Evolutionary conservation across 2,888 invertebrate species (phyloP).

Genomic region (Cryptops parisi): DNA sequence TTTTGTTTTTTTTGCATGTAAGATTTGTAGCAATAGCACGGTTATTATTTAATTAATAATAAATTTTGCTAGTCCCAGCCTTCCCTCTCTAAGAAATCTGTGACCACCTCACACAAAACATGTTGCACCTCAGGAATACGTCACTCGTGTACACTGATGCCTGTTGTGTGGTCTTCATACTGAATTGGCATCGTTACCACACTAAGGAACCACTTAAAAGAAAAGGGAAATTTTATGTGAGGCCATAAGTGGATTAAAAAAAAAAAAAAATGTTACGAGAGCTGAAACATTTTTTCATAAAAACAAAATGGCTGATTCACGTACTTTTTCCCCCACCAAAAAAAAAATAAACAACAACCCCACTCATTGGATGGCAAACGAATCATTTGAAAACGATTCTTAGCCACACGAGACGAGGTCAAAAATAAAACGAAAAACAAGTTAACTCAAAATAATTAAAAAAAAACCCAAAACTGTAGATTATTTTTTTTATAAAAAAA

Average conservation of each 20-base stretch:
- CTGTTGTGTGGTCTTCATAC: conserved; percentile 12
- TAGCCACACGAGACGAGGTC: too few relatives aligned
- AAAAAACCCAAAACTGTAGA: too few relatives aligned
- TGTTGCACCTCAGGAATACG: neutral
- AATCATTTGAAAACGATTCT: too few relatives aligned
- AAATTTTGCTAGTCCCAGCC: too few relatives aligned
- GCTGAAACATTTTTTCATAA: too few relatives aligned
- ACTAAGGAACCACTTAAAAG: conserved; percentile 11
- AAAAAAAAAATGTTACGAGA: neutral
- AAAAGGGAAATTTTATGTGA: conserved; percentile 10
- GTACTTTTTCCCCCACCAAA: neutral
- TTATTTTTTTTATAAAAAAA: too few relatives aligned
- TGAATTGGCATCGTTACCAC: conserved; percentile 9
- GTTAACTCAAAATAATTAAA: too few relatives aligned
- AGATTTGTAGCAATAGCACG: too few relatives aligned
- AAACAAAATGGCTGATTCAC: neutral
- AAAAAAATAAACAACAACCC: neutral
- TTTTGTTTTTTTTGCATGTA: too few relatives aligned
- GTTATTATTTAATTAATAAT: too few relatives aligned
- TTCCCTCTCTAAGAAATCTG: neutral
- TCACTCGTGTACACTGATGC: conserved; percentile 12
- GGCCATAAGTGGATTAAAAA: neutral
- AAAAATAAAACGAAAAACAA: too few relatives aligned
- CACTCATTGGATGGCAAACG: too few relatives aligned
- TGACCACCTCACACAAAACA: neutral